A percentile compares a stretch with the other conserved stretches of the same genome.
phyloP scores from a whole-genome alignment of 1,140 invertebrate species.

The Macrobrachium nipponense region DNA sequence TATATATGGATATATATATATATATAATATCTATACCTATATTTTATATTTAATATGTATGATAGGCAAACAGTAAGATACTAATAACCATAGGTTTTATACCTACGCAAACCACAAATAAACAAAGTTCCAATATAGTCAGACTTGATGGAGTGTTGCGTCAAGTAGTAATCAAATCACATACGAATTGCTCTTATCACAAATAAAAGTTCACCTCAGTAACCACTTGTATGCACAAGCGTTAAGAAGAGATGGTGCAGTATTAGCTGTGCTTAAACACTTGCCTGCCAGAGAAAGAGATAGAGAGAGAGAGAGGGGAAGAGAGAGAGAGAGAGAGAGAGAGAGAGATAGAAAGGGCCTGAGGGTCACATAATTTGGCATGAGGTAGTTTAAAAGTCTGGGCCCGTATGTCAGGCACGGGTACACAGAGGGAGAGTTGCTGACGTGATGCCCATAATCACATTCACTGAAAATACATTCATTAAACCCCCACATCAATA shows the following conservation, averaged over 20 bases:
- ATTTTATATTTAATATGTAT: no score
- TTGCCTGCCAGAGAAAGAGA: background rate
- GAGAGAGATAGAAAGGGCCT: background rate
- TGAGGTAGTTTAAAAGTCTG: background rate
- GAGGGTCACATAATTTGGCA: background rate
- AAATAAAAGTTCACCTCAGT: no score
- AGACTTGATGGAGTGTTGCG: no score
- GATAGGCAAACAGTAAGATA: background rate
- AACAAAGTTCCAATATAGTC: no score
- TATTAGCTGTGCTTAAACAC: no score
- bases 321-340: constrained; percentile 6
- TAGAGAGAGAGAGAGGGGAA: background rate
- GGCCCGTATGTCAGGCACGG: background rate
- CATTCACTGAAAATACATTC: constrained; percentile 46
- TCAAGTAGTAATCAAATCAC: no score
- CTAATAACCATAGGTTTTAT: no score
- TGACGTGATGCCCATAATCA: constrained; percentile 38
- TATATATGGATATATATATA: constrained; percentile 44
- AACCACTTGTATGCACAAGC: no score
- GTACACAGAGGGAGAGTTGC: background rate
- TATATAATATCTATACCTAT: constrained; percentile 44
- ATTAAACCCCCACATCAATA: constrained; percentile 47
- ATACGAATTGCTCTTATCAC: no score
- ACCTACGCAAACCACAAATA: no score
- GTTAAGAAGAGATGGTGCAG: no score